These are phyloP conservation scores for Timema podura DNA, from an alignment of 2,888 invertebrate species.

Conservation along the genomic window DNA sequence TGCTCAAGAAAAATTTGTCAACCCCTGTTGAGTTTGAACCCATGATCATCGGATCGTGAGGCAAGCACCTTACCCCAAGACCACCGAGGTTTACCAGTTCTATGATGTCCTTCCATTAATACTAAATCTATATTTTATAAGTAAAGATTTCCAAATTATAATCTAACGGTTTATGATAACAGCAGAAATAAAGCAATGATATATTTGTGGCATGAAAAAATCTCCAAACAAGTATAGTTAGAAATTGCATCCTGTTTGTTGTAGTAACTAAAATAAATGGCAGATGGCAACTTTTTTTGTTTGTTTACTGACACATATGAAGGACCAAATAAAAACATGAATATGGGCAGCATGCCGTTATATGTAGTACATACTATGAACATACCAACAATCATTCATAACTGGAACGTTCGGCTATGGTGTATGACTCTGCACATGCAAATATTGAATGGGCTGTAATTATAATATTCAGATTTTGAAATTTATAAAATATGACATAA, in stretches of 20 bases:
- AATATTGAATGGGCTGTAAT: neutral
- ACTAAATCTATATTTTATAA: too few species aligned
- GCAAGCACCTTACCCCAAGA: too few species aligned
- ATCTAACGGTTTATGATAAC: too few species aligned
- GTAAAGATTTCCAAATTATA: too few species aligned
- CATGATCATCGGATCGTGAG: too few species aligned
- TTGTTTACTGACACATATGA: neutral
- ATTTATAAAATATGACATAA: too few species aligned
- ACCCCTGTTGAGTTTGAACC: too few species aligned
- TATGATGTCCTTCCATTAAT: too few species aligned
- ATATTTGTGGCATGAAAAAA: conserved; percentile 7
- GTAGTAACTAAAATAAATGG: conserved; percentile 2
- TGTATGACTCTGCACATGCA: neutral
- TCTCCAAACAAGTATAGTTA: too few species aligned
- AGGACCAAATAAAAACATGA: conserved; percentile 11
- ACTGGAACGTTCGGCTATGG: neutral
- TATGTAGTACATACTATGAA: neutral
- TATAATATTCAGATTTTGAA: neutral
- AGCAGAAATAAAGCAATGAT: neutral
- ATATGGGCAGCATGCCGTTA: neutral
- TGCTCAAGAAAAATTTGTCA: too few species aligned
- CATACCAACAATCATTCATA: conserved; percentile 2
- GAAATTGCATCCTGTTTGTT: conserved; percentile 4
- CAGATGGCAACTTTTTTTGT: neutral
- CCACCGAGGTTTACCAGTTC: too few species aligned